Evolutionary conservation across 2,797 vertebrate genomes (phyloP).

Genomic region (Erithacus rubecula): DNA sequence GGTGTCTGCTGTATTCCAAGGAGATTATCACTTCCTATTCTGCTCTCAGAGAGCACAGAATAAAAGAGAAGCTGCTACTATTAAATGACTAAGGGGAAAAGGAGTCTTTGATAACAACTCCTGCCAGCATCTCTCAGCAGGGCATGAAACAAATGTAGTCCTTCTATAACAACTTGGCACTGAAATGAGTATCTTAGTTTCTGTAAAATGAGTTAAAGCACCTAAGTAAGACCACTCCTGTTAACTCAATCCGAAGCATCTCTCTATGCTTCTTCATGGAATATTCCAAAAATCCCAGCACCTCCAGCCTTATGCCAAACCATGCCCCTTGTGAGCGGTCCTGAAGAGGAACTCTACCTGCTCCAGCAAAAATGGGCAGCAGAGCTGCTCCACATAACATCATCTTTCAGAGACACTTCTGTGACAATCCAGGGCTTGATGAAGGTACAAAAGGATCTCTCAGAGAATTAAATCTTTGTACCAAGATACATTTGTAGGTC

Average conservation of each 20-base stretch:
- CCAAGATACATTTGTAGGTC: not conserved
- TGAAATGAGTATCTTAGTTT: not conserved
- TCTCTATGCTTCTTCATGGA: not conserved
- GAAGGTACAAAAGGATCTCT: not conserved
- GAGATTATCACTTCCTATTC: conserved; percentile 58
- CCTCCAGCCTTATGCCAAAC: not conserved
- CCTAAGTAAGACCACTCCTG: not conserved
- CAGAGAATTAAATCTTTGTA: not conserved
- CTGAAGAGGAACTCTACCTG: not conserved
- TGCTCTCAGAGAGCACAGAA: conserved; percentile 19
- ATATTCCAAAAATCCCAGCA: not conserved
- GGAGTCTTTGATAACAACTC: conserved; percentile 30
- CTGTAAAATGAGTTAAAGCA: not conserved
- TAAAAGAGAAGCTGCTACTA: conserved; percentile 61
- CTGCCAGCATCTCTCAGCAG: conserved; percentile 45
- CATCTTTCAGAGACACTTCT: not conserved
- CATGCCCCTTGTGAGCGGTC: not conserved
- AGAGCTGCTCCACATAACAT: not conserved
- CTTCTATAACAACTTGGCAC: not conserved
- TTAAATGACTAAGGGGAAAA: conserved; percentile 46
- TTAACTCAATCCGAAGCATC: not conserved
- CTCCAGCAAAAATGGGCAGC: not conserved
- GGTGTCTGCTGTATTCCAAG: conserved; percentile 57
- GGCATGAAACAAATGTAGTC: not conserved
- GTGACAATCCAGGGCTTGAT: not conserved